Evolutionary conservation across 2,113 vertebrate genomes (phyloP).

Genomic region (Willisornis vidua): DNA sequence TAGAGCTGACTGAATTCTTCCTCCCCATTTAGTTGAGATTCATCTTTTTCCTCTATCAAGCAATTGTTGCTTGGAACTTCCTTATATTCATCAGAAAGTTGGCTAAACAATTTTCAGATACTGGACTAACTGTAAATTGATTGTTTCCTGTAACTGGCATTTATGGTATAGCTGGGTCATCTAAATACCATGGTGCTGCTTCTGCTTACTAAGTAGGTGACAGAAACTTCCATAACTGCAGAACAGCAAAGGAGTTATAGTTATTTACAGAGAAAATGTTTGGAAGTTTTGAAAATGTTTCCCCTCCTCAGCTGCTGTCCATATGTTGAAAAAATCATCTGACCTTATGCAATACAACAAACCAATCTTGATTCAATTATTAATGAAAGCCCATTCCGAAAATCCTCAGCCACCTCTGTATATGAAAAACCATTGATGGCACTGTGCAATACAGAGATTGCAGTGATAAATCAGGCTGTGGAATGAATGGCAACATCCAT

Average conservation of each 20-base stretch:
- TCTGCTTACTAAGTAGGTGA: background rate
- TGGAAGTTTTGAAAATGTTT: background rate
- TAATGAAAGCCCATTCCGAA: slow-evolving; percentile 24
- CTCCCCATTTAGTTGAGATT: background rate
- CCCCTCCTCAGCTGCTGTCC: background rate
- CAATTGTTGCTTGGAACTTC: background rate
- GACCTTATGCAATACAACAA: background rate
- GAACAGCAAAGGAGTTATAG: background rate
- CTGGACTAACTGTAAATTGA: background rate
- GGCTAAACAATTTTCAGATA: background rate
- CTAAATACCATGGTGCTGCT: background rate
- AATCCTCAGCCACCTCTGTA: background rate
- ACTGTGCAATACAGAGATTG: slow-evolving; percentile 27
- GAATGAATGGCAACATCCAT: slow-evolving; percentile 33
- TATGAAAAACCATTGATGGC: background rate
- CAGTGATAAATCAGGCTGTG: background rate
- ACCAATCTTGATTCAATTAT: slow-evolving; percentile 18
- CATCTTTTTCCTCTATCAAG: background rate
- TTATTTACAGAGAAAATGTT: background rate
- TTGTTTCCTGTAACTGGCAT: background rate
- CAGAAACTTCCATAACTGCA: background rate
- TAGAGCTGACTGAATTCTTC: slow-evolving; percentile 6
- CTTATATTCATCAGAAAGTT: background rate
- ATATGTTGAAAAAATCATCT: background rate
- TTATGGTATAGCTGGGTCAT: background rate